Evolutionary conservation across 2,797 vertebrate genomes (phyloP), one percentile per base, ranked within the genome.

Genomic region (Myotis planiceps): DNA sequence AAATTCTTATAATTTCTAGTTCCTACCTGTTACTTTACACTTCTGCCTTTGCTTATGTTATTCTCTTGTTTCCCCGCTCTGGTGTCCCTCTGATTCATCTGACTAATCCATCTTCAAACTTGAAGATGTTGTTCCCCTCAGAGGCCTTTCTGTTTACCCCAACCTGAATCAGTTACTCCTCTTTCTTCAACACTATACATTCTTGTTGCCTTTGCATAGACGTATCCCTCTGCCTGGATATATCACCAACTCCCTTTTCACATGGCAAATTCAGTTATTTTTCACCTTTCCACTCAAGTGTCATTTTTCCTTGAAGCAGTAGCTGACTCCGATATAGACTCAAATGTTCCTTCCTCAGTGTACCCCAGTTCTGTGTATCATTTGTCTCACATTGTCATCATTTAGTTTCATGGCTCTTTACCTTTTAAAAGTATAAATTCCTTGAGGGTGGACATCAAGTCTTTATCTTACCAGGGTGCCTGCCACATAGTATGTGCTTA

Each of bases 281-380:
- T 76, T 90, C 19, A 65, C 83, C 69, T 94, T 68, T 55, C 45
- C 32, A 25, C 53, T 66, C 21, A 42, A 75, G 34, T 92, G 9
- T 42, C 32, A 25, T 84, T 91, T 96, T 5, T 93, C 76, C 88
- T 94, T 58, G 39, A 94, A 94, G 21, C 34, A 78, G 27, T 60
- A n/a, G 47, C 47, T 68, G 29, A 60, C 15, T 87, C 19, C 7
- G 0, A 37, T 90, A 49, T 12, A 83, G 65, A 76, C 76, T 42
- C 19, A 29, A 21, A 13, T 51, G 18, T 34, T 66, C 58, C 34
- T 58, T 78, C 45, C 21, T 82, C 16, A 21, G 0, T 39, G 45
- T 84, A 53, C 0, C 2, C 10, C 51, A 34, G 0, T 47, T 45
- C 13, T 16, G 1, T 78, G 23, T 74, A 29, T 87, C 49, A 68